Evolutionary conservation across 2,113 vertebrate genomes (phyloP).

Genomic region (Hemibagrus wyckioides): DNA sequence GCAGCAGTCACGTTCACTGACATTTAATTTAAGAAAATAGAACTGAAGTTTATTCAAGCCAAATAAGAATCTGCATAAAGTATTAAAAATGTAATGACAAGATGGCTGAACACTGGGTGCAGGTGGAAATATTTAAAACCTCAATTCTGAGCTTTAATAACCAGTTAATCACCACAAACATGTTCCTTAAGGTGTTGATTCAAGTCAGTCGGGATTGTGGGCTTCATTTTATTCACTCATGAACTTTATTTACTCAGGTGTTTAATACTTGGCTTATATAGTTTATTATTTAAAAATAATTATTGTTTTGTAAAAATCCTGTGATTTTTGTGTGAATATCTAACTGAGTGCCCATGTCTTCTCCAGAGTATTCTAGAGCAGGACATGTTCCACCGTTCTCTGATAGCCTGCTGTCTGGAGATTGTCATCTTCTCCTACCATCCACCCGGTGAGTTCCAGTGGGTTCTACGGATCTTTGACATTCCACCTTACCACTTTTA

Average conservation of each 20-base stretch:
- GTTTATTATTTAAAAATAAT: not conserved
- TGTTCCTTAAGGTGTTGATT: not conserved
- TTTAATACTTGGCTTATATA: not conserved
- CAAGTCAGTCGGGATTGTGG: not conserved
- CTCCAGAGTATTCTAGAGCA: constrained; percentile 87
- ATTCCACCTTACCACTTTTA: constrained; percentile 92
- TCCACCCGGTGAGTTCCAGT: constrained; percentile 86
- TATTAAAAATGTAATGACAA: not conserved
- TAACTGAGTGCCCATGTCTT: constrained; percentile 22
- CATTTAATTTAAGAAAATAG: not conserved
- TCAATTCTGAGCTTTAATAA: not conserved
- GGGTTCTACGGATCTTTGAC: constrained; percentile 81
- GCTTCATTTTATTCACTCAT: not conserved
- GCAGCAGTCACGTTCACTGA: not conserved
- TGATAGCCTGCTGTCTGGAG: constrained; percentile 89
- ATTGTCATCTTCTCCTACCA: constrained; percentile 88
- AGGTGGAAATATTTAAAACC: constrained; percentile 2
- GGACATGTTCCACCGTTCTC: constrained; percentile 88
- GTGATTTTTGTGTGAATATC: not conserved
- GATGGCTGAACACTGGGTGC: not conserved
- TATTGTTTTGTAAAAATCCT: not conserved
- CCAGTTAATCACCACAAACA: not conserved
- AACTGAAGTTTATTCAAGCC: not conserved
- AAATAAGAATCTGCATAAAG: not conserved
- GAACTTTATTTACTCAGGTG: not conserved